Conservation (phyloP, 2,888 invertebrate genomes). For the Cryptosula pallasiana region DNA sequence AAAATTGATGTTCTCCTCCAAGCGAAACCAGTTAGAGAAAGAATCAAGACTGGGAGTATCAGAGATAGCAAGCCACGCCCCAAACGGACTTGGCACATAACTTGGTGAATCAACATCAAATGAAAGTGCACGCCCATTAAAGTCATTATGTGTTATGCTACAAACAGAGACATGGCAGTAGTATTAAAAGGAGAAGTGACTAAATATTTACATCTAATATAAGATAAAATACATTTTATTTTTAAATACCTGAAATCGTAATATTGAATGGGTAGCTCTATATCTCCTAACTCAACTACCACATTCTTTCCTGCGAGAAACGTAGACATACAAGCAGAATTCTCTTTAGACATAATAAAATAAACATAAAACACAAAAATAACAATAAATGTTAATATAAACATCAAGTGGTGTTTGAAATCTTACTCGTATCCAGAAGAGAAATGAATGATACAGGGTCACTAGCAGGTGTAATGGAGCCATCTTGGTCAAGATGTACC, state of each 20-base stretch:
- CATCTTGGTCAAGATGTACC: constrained; percentile 28
- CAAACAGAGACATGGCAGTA: background rate
- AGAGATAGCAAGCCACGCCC: constrained; percentile 31
- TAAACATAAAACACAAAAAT: too few species aligned
- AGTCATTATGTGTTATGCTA: background rate
- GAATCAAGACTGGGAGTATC: constrained; percentile 33
- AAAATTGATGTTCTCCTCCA: constrained; percentile 28
- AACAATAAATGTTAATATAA: too few species aligned
- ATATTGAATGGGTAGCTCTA: constrained; percentile 29
- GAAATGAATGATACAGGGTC: constrained; percentile 31
- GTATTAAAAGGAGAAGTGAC: too few species aligned
- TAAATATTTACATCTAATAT: too few species aligned
- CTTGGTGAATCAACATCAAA: background rate
- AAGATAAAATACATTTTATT: too few species aligned
- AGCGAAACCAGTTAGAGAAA: constrained; percentile 37
- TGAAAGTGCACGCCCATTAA: background rate
- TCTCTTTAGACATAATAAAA: too few species aligned
- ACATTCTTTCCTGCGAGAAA: constrained; percentile 26
- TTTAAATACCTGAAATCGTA: constrained; percentile 33
- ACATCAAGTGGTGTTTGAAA: too few species aligned
- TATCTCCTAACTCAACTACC: constrained; percentile 28
- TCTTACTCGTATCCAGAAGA: constrained; percentile 26
- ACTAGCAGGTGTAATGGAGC: constrained; percentile 31
- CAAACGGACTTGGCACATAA: constrained; percentile 31
- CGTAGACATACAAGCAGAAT: too few species aligned